Base-by-base conservation (phyloP, 2,113 vertebrate genomes). In the Hydrolagus affinis region DNA sequence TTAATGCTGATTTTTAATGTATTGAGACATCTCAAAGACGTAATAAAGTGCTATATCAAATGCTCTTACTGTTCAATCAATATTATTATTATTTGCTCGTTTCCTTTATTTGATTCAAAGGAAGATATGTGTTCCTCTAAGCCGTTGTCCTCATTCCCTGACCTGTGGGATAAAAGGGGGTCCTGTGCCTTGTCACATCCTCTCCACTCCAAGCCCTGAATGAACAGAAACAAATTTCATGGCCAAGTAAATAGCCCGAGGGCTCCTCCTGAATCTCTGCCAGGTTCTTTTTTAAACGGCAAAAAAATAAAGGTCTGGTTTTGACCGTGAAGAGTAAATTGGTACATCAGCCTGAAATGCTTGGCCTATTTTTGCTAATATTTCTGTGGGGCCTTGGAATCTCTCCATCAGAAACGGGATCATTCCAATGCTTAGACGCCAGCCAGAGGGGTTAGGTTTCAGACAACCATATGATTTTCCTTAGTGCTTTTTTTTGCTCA, bases 241-340 rank as follows among this genome's bases (percentile, higher is more conserved):
- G 44, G 44, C 23, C 57, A 60, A 80, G 59, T 64, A 80, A 80
- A 80, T 15, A 80, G n/a, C 23, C 32, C 17, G 76, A 12, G 44
- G 62, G 76, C 76, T 80, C 62, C 23, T 12, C 25, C 59, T 64
- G 23, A 80, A 80, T 62, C 23, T 64, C 76, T 60, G 57, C 76
- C 57, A 62, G 28, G 28, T 80, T 80, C 23, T 78, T 78, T 23
- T 21, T 76, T 60, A 60, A 57, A 44, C 44, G 44, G 44, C 44
- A 44, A 44, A 44, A 80, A 4, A 25, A 60, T 28, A 73, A 73
- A 73, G 60, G 12, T 80, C 23, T 80, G 76, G 57, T 8, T 62
- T n/a, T 59, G 75, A 60, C 21, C 56, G 14, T 25, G n/a, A 77
- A 77, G 59, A 77, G 76, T 25, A 80, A 80, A 64, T 62, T 80